These are phyloP conservation scores for Idaea straminata DNA, from an alignment of 2,888 invertebrate species.

Conservation along the genomic window DNA sequence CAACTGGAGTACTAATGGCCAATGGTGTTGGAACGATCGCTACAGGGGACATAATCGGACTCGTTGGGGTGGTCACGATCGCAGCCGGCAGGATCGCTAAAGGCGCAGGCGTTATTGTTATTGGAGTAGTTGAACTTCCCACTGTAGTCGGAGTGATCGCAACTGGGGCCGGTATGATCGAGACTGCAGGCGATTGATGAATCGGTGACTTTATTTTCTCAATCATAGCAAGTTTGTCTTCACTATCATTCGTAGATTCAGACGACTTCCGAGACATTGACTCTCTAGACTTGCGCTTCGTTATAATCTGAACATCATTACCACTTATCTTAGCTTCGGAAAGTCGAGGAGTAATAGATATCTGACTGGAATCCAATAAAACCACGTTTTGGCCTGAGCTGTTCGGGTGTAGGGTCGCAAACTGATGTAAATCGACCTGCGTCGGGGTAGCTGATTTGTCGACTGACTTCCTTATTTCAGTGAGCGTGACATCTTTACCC, in stretches of 20 bases:
- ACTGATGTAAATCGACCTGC: conserved; percentile 64
- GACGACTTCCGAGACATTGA: conserved; percentile 59
- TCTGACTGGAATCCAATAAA: conserved; percentile 63
- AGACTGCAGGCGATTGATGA: conserved; percentile 48
- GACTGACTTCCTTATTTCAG: conserved; percentile 73
- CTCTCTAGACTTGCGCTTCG: conserved; percentile 58
- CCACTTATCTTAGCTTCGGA: conserved; percentile 44
- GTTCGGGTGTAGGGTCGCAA: conserved; percentile 63
- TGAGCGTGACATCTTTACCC: conserved; percentile 74
- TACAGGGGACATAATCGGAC: neutral
- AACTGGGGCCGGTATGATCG: conserved; percentile 53
- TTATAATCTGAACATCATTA: conserved; percentile 51
- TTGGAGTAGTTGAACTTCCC: neutral
- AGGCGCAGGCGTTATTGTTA: conserved; percentile 15
- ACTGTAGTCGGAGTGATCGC: conserved; percentile 51
- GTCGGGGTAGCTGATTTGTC: conserved; percentile 54
- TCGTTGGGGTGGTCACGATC: neutral
- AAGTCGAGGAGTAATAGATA: conserved; percentile 65
- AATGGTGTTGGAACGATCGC: neutral
- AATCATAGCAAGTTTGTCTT: conserved; percentile 56
- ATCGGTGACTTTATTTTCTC: conserved; percentile 62
- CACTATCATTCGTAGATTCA: conserved; percentile 52
- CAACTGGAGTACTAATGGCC: neutral
- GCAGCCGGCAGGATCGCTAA: conserved; percentile 10
- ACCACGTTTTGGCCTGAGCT: conserved; percentile 49